Evolutionary conservation across 2,113 vertebrate genomes (phyloP).

Genomic region (Cottus gobio): DNA sequence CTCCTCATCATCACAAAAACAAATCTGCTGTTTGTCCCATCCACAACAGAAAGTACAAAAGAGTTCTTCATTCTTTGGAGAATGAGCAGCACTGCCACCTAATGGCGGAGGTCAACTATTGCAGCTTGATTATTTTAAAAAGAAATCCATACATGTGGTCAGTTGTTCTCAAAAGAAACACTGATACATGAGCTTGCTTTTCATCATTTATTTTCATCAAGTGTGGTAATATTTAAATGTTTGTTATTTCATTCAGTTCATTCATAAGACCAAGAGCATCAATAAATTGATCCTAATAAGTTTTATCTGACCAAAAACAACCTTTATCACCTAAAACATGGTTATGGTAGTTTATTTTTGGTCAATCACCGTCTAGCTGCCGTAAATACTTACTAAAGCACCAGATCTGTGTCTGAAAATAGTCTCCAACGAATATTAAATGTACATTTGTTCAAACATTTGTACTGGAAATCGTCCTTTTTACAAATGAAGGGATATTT

Average conservation of each 20-base stretch:
- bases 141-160: too few relatives aligned
- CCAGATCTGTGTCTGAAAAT: not conserved
- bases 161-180: not conserved
- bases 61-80: not conserved
- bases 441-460: too few relatives aligned
- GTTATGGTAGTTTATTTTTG: not conserved
- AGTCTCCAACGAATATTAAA: not conserved
- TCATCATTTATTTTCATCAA: not conserved
- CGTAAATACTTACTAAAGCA: not conserved
- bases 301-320: not conserved
- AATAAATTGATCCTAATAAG: not conserved
- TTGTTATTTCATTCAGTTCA: not conserved
- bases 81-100: conserved; percentile 48
- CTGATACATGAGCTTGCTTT: not conserved
- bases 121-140: not conserved
- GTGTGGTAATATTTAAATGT: not conserved
- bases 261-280: not conserved
- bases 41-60: not conserved
- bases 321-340: not conserved
- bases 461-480: not conserved
- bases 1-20: not conserved
- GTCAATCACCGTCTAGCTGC: not conserved
- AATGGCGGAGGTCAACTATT: conserved; percentile 1
- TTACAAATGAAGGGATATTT: not conserved
- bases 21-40: not conserved